A percentile compares a stretch with the other conserved stretches of the same genome.
These are phyloP conservation scores for Cettia cetti DNA, from an alignment of 2,113 vertebrate species.

Conservation along the genomic window DNA sequence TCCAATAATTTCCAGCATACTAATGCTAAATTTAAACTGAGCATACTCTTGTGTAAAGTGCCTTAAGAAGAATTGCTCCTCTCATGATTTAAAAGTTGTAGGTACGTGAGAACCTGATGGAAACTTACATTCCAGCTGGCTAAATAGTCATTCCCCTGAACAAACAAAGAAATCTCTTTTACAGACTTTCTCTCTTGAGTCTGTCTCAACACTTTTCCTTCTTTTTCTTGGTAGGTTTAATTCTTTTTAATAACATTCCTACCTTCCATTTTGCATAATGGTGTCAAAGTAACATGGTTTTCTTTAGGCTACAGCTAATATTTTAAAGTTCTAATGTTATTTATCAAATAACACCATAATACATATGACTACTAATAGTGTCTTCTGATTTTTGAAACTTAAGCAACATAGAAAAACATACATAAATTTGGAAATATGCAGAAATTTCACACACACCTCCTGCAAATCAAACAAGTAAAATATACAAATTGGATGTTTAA, in stretches of 20 bases:
- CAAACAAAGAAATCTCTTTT: neutral
- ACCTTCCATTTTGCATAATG: neutral
- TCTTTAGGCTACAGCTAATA: neutral
- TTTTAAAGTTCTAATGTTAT: neutral
- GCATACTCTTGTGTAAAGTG: neutral
- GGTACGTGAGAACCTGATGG: neutral
- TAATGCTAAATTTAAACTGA: neutral
- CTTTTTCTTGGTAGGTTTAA: neutral
- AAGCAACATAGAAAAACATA: neutral
- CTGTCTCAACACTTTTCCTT: neutral
- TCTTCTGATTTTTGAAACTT: neutral
- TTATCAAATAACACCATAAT: neutral
- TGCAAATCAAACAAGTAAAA: neutral
- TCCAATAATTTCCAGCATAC: neutral
- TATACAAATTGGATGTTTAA: neutral
- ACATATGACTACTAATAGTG: neutral
- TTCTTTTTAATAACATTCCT: neutral
- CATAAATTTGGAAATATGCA: neutral
- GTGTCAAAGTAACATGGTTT: neutral
- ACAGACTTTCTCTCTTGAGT: neutral
- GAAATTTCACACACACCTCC: neutral
- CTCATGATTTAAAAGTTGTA: neutral
- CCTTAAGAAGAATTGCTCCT: neutral
- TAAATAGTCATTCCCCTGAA: neutral
- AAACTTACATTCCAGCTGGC: neutral